A percentile compares a stretch with the other conserved stretches of the same genome.
These are phyloP conservation scores for Ceratina japonica DNA, from an alignment of 1,140 invertebrate species.

Conservation along the genomic window DNA sequence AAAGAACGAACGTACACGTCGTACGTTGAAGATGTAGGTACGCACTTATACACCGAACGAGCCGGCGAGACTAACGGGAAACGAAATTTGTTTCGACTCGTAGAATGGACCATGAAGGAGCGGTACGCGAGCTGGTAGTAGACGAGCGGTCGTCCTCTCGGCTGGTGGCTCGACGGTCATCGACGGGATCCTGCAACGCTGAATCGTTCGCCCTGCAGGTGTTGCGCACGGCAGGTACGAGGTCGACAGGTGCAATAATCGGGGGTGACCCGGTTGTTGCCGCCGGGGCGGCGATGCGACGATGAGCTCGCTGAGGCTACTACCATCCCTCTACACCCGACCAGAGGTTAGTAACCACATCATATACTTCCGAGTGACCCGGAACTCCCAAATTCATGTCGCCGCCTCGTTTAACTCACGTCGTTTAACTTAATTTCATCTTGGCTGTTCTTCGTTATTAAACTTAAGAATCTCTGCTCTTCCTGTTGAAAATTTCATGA, in stretches of 20 bases:
- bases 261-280: conserved; percentile 66
- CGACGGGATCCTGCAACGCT: conserved; percentile 54
- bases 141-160: conserved; percentile 56
- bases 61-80: background rate
- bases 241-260: conserved; percentile 64
- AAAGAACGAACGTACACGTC: no score
- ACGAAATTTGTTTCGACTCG: conserved; percentile 37
- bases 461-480: background rate
- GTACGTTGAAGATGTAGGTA: background rate
- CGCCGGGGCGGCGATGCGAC: conserved; percentile 76
- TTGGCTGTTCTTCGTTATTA: background rate
- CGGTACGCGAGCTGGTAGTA: conserved; percentile 57
- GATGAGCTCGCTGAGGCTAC: conserved; percentile 76
- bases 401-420: background rate
- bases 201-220: conserved; percentile 55
- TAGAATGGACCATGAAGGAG: conserved; percentile 74
- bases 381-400: background rate
- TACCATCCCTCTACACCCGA: conserved; percentile 68
- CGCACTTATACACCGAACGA: background rate
- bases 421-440: background rate
- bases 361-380: background rate
- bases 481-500: no score
- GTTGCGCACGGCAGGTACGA: conserved; percentile 55
- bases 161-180: conserved; percentile 45
- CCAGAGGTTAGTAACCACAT: conserved; percentile 52